These are phyloP conservation scores for Drosophila meridiana DNA, from an alignment of 2,888 invertebrate genomes.

Conservation along the genomic window DNA sequence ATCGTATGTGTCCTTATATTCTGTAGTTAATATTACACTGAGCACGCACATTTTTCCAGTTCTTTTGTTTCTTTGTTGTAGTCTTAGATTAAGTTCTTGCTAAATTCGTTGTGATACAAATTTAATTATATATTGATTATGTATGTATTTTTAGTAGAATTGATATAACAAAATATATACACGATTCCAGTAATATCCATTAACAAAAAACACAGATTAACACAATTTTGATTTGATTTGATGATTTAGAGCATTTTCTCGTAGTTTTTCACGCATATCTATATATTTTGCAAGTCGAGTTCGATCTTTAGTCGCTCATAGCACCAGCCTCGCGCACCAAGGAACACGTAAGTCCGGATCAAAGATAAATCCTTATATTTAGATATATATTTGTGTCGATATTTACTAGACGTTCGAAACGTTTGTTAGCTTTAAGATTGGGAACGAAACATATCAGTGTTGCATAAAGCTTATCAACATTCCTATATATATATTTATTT, in stretches of 20 bases:
- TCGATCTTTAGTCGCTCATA: slow-evolving; percentile 12
- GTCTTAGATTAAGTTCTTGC: slow-evolving; percentile 76
- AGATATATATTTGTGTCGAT: slow-evolving; percentile 11
- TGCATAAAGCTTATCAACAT: slow-evolving; percentile 56
- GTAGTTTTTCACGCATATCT: slow-evolving; percentile 19
- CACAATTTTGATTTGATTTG: slow-evolving; percentile 36
- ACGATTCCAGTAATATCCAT: slow-evolving; percentile 64
- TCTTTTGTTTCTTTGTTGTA: slow-evolving; percentile 70
- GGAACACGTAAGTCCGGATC: slow-evolving; percentile 57
- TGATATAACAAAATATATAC: slow-evolving; percentile 70
- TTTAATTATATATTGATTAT: slow-evolving; percentile 77
- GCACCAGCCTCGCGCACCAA: slow-evolving; percentile 16
- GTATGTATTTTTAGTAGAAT: slow-evolving; percentile 77
- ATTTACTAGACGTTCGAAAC: slow-evolving; percentile 30
- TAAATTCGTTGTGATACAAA: slow-evolving; percentile 79
- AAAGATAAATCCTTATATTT: slow-evolving; percentile 2
- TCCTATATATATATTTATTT: slow-evolving; percentile 60
- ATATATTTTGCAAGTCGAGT: slow-evolving; percentile 18
- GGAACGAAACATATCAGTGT: slow-evolving; percentile 77
- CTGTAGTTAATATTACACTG: slow-evolving; percentile 51
- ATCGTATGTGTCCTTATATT: slow-evolving; percentile 26
- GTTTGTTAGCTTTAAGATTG: slow-evolving; percentile 66
- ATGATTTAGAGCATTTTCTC: not conserved
- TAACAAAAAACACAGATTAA: slow-evolving; percentile 43
- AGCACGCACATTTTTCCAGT: slow-evolving; percentile 66